Conservation (phyloP, 2,888 invertebrate genomes). For the Cataglyphis altisquamis region DNA sequence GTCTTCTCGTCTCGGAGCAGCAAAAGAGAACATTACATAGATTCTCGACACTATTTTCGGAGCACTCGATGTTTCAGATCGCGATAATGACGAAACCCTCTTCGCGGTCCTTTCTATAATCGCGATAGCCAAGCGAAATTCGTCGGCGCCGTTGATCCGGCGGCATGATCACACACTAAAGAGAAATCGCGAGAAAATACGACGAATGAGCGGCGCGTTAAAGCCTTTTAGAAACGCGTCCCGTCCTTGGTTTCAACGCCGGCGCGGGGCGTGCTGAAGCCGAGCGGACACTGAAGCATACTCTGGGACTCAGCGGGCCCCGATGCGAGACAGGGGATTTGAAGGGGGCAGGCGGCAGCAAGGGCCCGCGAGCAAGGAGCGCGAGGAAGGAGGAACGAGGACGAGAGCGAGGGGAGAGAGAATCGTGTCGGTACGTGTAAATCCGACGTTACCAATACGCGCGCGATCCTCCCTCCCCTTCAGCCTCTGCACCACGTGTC, state of each 20-base stretch:
- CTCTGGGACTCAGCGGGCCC: slow-evolving; percentile 67
- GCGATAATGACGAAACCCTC: background rate
- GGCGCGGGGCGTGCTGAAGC: slow-evolving; percentile 78
- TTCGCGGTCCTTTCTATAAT: too few relatives aligned
- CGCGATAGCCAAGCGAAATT: background rate
- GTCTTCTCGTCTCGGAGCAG: background rate
- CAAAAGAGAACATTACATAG: slow-evolving; percentile 8
- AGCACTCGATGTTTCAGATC: background rate
- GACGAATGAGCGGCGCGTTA: slow-evolving; percentile 40
- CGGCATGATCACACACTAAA: background rate
- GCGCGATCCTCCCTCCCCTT: slow-evolving; percentile 45
- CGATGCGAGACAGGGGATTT: slow-evolving; percentile 68
- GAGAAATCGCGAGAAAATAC: background rate
- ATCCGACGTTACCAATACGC: slow-evolving; percentile 70
- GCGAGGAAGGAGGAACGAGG: slow-evolving; percentile 51
- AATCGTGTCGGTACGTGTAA: slow-evolving; percentile 69
- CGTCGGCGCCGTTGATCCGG: background rate
- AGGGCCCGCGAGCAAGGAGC: slow-evolving; percentile 51
- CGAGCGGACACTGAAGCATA: slow-evolving; percentile 81
- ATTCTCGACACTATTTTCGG: slow-evolving; percentile 34
- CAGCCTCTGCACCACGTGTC: slow-evolving; percentile 56
- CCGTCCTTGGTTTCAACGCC: slow-evolving; percentile 55
- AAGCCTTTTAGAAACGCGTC: slow-evolving; percentile 63
- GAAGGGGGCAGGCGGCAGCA: slow-evolving; percentile 21
- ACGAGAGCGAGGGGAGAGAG: slow-evolving; percentile 35